phyloP scores from a whole-genome alignment of 2,888 invertebrate species.

The Drosophila paracracens region DNA sequence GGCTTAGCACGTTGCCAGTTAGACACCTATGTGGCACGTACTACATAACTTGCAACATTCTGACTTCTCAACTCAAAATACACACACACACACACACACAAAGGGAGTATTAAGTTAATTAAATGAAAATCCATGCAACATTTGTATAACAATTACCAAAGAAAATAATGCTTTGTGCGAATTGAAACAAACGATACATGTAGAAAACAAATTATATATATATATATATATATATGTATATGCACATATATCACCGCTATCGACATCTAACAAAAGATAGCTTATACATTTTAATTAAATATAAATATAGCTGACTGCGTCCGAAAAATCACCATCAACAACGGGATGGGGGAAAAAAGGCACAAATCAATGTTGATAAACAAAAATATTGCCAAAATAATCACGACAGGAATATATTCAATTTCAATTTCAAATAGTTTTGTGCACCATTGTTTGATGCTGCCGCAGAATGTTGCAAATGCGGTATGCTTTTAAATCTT shows the following conservation, averaged over 20 bases:
- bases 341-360: background rate
- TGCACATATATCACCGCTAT: background rate
- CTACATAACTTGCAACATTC: slow-evolving; percentile 65
- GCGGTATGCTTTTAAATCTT: background rate
- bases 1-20: slow-evolving; percentile 52
- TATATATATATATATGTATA: background rate
- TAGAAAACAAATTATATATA: background rate
- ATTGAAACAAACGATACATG: background rate
- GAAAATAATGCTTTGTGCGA: background rate
- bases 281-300: slow-evolving; percentile 3
- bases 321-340: background rate
- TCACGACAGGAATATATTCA: background rate
- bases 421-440: background rate
- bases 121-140: background rate
- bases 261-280: slow-evolving; percentile 1
- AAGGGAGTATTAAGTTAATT: slow-evolving; percentile 6
- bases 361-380: background rate
- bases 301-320: slow-evolving; percentile 5
- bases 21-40: slow-evolving; percentile 3
- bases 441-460: background rate
- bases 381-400: background rate
- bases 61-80: slow-evolving; percentile 68
- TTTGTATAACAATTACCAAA: background rate
- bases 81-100: background rate
- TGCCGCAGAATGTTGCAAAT: background rate